Percentiles rank a stretch among this genome's conserved stretches.
Evolutionary conservation across 2,113 vertebrate genomes (phyloP).

Genomic region (Etheostoma cragini): DNA sequence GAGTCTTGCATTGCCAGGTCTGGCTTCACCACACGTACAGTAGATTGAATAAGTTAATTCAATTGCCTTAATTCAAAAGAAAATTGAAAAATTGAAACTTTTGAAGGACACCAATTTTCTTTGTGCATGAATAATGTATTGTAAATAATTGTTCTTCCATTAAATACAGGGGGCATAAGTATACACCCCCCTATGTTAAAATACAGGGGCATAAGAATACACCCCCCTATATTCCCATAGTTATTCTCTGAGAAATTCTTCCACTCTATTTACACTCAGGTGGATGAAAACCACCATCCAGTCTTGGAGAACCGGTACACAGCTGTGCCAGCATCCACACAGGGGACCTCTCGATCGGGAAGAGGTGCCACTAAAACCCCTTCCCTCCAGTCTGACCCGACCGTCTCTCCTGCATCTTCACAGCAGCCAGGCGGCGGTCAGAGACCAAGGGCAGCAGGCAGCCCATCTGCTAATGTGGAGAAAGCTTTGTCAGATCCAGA

Average conservation of each 20-base stretch:
- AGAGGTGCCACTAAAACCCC: background rate
- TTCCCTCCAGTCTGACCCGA: background rate
- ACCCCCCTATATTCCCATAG: too few species aligned
- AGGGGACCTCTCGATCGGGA: constrained; percentile 30
- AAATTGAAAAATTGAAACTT: too few species aligned
- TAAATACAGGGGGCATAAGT: too few species aligned
- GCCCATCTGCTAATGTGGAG: background rate
- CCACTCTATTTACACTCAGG: constrained; percentile 5
- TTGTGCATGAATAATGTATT: too few species aligned
- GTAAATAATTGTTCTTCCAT: too few species aligned
- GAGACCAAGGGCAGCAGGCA: background rate
- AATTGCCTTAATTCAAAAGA: too few species aligned
- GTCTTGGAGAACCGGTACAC: constrained; percentile 1
- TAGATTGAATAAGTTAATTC: too few species aligned
- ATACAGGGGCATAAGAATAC: too few species aligned
- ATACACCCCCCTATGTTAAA: too few species aligned
- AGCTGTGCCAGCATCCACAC: background rate
- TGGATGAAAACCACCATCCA: background rate
- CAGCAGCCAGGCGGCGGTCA: background rate
- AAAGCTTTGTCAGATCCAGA: background rate
- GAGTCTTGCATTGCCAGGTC: too few species aligned
- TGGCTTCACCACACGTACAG: too few species aligned
- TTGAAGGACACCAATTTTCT: too few species aligned
- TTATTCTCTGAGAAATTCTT: background rate
- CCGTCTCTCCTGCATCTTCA: background rate